Percentiles rank a stretch among this genome's conserved stretches.
Evolutionary conservation across 1,140 invertebrate genomes (phyloP).

Genomic region (Drosophila baimaii): DNA sequence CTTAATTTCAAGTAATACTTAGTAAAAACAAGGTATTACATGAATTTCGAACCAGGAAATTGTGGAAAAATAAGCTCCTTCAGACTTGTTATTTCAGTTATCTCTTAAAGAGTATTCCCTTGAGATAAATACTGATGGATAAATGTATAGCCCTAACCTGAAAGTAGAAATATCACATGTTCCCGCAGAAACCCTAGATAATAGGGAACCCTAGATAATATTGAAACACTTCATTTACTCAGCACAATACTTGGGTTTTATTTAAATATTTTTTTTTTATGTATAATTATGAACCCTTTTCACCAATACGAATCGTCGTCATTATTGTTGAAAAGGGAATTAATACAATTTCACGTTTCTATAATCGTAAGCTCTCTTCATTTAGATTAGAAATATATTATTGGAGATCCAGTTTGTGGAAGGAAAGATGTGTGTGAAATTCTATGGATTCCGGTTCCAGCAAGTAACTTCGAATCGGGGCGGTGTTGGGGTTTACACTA

Average conservation of each 20-base stretch:
- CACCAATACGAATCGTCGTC: constrained; percentile 1
- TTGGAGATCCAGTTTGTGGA: constrained; percentile 25
- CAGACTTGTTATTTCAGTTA: background rate
- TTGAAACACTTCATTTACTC: background rate
- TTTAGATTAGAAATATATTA: constrained; percentile 6
- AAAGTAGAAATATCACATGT: too few relatives aligned
- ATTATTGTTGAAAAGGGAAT: background rate
- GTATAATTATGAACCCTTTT: constrained; percentile 15
- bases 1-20: background rate
- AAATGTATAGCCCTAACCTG: too few relatives aligned
- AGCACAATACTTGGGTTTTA: constrained; percentile 30
- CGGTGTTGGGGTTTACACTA: constrained; percentile 16
- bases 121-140: too few relatives aligned
- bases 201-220: too few relatives aligned
- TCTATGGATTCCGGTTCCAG: constrained; percentile 8
- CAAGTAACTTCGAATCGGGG: background rate
- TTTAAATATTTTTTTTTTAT: constrained; percentile 32
- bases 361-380: background rate
- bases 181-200: too few relatives aligned
- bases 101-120: background rate
- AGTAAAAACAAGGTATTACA: background rate
- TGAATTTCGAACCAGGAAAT: constrained; percentile 6
- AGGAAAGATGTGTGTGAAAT: constrained; percentile 14
- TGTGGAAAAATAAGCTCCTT: background rate
- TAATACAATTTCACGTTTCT: constrained; percentile 11